A percentile compares a stretch with the other conserved stretches of the same genome.
Evolutionary conservation across 2,797 vertebrate genomes (phyloP).

Genomic region (Gymnoscopelus microlampas): DNA sequence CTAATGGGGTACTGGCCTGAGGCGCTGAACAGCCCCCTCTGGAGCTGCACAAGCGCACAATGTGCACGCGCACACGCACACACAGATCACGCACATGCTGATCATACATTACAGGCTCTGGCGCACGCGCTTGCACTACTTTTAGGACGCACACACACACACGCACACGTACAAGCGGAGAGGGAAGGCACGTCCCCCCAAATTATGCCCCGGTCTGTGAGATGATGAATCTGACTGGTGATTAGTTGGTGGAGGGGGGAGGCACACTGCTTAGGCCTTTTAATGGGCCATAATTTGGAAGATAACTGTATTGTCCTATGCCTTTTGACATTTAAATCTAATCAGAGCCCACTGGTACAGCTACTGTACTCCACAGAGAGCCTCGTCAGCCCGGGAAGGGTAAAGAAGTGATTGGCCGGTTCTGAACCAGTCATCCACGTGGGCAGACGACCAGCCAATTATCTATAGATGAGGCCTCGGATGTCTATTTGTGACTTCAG

Average conservation of each 20-base stretch:
- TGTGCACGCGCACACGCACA: conserved; percentile 43
- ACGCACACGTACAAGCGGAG: conserved; percentile 26
- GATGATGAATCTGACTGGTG: conserved; percentile 73
- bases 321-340: conserved; percentile 79
- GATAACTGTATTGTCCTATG: conserved; percentile 79
- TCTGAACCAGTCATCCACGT: conserved; percentile 30
- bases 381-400: conserved; percentile 58
- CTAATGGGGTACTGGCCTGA: conserved; percentile 67
- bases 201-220: conserved; percentile 59
- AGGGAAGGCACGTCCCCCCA: conserved; percentile 45
- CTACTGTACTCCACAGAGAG: conserved; percentile 49
- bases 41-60: conserved; percentile 22
- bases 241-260: conserved; percentile 73
- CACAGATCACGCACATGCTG: conserved; percentile 36
- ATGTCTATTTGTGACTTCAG: not conserved
- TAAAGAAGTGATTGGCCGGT: conserved; percentile 42
- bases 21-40: conserved; percentile 57
- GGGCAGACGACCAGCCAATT: conserved; percentile 37
- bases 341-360: conserved; percentile 72
- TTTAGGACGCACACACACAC: conserved; percentile 20
- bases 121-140: conserved; percentile 48
- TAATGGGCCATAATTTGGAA: conserved; percentile 78
- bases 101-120: conserved; percentile 59
- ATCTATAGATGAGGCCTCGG: conserved; percentile 34
- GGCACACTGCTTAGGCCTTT: conserved; percentile 67